Evolutionary conservation across 2,797 vertebrate genomes (phyloP), one percentile per base, ranked within the genome.

Genomic region (Crypturellus tataupa): DNA sequence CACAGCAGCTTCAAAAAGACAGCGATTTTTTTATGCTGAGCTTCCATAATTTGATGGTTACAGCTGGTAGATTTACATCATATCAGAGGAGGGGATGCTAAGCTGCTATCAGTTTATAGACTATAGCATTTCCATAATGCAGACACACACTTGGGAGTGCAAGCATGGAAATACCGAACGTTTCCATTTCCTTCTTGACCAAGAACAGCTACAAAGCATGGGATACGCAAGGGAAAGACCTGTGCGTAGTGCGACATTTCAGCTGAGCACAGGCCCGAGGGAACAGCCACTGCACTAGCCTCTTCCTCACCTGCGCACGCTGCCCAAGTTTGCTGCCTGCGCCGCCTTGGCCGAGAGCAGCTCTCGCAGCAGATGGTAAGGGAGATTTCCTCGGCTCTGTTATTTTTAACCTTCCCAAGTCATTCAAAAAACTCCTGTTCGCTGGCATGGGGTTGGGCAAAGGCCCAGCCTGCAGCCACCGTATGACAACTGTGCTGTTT

Each of bases 21-120:
- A 81, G 4, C 68, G 55, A 69, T 76, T 80, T 95, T 96, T 94
- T 93, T 88, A 37, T 69, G 93, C 91, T 88, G 73, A 91, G 91
- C 91, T 93, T 53, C 95, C 60, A 23, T 31, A 92, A 53, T 20
- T 33, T 4, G 31, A 51, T 39, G 81, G 79, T 29, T 70, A 35
- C n/a, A 71, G 49, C 31, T 6, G 9, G 40, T 12, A 62, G 92
- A 49, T 82, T 84, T 79, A 55, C 9, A 2, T 68, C 91, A 6
- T 24, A 9, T 47, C 59, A 3, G 73, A 37, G 59, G 53, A 62
- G 63, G 49, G 12, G 10, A 27, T 1, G 29, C 85, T 9, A 59
- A 59, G 81, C 44, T 73, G 67, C 69, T 89, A 2, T 29, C 63
- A 4, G 0, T 12, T 12, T 14, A 31, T 20, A 70, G 31, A 60